Evolutionary conservation across 2,888 invertebrate genomes (phyloP).

Genomic region (Amphipyra tragopoginis): DNA sequence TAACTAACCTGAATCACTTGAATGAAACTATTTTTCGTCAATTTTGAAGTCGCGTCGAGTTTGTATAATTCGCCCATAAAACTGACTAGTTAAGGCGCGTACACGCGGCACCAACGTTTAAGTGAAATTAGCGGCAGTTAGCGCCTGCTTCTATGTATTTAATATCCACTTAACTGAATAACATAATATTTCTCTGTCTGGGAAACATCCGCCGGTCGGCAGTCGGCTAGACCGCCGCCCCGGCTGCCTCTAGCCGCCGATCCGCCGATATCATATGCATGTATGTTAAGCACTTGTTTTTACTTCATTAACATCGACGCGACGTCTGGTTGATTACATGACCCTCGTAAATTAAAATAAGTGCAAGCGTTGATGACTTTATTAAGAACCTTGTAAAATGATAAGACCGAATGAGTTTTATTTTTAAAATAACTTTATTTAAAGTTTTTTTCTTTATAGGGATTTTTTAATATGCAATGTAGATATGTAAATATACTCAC

Average conservation of each 20-base stretch:
- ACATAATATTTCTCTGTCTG: slow-evolving; percentile 73
- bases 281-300: slow-evolving; percentile 48
- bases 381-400: slow-evolving; percentile 26
- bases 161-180: slow-evolving; percentile 73
- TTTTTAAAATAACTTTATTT: slow-evolving; percentile 5
- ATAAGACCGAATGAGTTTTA: slow-evolving; percentile 5
- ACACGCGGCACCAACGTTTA: slow-evolving; percentile 54
- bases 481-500: background rate
- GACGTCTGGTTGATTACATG: slow-evolving; percentile 49
- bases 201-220: slow-evolving; percentile 71
- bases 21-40: slow-evolving; percentile 55
- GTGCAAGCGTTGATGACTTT: slow-evolving; percentile 29
- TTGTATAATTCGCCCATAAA: slow-evolving; percentile 64
- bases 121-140: slow-evolving; percentile 73
- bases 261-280: slow-evolving; percentile 35
- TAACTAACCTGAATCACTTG: slow-evolving; percentile 19
- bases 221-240: slow-evolving; percentile 51
- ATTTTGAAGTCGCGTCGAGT: slow-evolving; percentile 52
- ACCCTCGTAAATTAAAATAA: slow-evolving; percentile 33
- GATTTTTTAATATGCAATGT: background rate
- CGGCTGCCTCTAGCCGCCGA: slow-evolving; percentile 21
- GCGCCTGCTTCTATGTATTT: slow-evolving; percentile 70
- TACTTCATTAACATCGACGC: slow-evolving; percentile 34
- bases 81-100: slow-evolving; percentile 45
- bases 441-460: background rate